Evolutionary conservation across 2,888 invertebrate genomes (phyloP), one percentile per base, ranked within the genome.

Genomic region (Macaria liturata): DNA sequence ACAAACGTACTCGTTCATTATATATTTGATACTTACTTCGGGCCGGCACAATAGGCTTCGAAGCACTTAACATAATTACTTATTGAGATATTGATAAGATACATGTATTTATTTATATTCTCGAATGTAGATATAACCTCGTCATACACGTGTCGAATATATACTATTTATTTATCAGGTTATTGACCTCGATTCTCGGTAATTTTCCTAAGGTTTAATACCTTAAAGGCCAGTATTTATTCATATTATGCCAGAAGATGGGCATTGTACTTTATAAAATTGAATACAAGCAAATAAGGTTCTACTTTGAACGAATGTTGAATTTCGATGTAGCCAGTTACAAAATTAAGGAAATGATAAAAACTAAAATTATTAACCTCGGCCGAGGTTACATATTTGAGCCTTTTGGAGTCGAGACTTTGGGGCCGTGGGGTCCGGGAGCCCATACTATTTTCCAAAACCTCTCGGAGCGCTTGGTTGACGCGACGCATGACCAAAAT

Each of bases 81-180:
- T 62, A 57, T 64, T 50, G 64, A 52, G 65, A 66, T 63, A 62
- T 47, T 61, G 76, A 79, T 78, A 75, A 75, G 73, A 76, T 76
- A 37, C 0, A 37, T 4, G 34, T 42, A 42, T 42, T 42, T 8
- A 42, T 42, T 42, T 42, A 42, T 42, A 42, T 42, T 8, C 42
- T 42, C 42, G 5, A 1, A 42, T 39, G 20, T 20, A 20, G 8
- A 39, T 39, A 39, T 39, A 7, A 39, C 8, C 8, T 39, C 39
- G 8, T 40, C 9, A 20, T 44, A 51, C 75, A 76, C 77, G 71
- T 78, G 76, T 61, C 66, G 55, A 67, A 65, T 9, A 40, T 37
- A 37, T 37, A 37, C 9, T 42, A 42, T 42, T 42, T 42, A 42
- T 42, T 60, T 71, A 72, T 70, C 64, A 62, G 77, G 69, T 75